phyloP scores from a whole-genome alignment of 2,113 vertebrate species.

The Podocnemis expansa region DNA sequence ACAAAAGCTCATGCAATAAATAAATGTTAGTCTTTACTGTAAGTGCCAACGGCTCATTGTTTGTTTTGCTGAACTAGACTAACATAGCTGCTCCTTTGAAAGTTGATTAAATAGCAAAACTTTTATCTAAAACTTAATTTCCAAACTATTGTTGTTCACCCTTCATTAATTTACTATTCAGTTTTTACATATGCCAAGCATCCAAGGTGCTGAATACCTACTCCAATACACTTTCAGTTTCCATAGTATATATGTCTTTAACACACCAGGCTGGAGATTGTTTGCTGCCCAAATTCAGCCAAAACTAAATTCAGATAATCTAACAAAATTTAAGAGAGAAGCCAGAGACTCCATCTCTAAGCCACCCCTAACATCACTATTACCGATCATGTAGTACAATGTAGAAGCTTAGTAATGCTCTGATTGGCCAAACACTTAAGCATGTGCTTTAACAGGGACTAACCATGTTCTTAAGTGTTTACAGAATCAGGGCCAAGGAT shows the following conservation, averaged over 20 bases:
- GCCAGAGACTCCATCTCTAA: not conserved
- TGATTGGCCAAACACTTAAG: not conserved
- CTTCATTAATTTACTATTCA: not conserved
- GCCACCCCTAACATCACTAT: not conserved
- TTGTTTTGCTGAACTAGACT: too few relatives aligned
- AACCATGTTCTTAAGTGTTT: not conserved
- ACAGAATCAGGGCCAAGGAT: slow-evolving; percentile 14
- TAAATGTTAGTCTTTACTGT: too few relatives aligned
- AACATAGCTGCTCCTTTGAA: too few relatives aligned
- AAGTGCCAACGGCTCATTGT: too few relatives aligned
- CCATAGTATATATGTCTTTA: not conserved
- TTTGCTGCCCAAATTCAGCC: not conserved
- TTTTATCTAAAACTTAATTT: not conserved
- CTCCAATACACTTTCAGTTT: fast-evolving
- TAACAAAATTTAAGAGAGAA: not conserved
- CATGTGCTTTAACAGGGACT: not conserved
- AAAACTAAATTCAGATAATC: not conserved
- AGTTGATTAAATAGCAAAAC: not conserved
- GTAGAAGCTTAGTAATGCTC: not conserved
- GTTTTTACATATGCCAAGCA: not conserved
- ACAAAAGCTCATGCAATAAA: too few relatives aligned
- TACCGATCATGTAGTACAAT: not conserved
- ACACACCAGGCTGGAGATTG: not conserved
- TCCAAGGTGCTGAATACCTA: not conserved
- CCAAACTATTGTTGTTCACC: not conserved